Evolutionary conservation across 2,888 invertebrate genomes (phyloP), one percentile per base, ranked within the genome.

Genomic region (Salpingus planirostris): DNA sequence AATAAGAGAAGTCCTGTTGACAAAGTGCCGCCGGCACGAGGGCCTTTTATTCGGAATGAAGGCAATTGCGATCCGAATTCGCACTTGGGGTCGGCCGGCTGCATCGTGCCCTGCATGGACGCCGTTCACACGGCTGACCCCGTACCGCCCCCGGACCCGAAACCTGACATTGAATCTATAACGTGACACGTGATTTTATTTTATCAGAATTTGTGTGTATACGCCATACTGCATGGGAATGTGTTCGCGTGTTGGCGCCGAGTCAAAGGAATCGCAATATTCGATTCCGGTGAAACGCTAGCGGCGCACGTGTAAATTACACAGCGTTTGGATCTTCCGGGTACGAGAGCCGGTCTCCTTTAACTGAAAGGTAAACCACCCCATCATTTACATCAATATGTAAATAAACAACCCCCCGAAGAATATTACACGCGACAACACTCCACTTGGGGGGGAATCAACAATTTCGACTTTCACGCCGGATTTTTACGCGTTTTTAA

Each of bases 201-300:
- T n/a, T 38, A 23, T 27, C 29, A 13, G 21, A 34, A 34, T 34
- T 31, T 29, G 31, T 27, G 31, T 33, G n/a, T n/a, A 27, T 18
- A 23, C 10, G 11, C 23, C 23, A 23, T 23, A 23, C 22, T 36
- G 30, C 35, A 35, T 26, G 15, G 35, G 35, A 35, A 35, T 35
- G 35, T 25, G 25, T 23, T 8, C 10, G 11, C 10, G 11, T 30
- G 30, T 4, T 15, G 29, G 13, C 25, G n/a, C n/a, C 22, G 25
- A 38, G 31, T 38, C 33, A 34, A 34, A 38, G 33, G 31, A 38
- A 38, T 34, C 31, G 30, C 27, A 34, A 38, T 34, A 34, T 31
- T 34, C 33, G 22, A 34, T 34, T 31, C 28, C 25, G 24, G 27
- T 28, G 31, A 24, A 38, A 33, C 28, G 38, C 33, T 33, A 24